Conservation (phyloP, 1,140 invertebrate species). For the Lycorma delicatula region DNA sequence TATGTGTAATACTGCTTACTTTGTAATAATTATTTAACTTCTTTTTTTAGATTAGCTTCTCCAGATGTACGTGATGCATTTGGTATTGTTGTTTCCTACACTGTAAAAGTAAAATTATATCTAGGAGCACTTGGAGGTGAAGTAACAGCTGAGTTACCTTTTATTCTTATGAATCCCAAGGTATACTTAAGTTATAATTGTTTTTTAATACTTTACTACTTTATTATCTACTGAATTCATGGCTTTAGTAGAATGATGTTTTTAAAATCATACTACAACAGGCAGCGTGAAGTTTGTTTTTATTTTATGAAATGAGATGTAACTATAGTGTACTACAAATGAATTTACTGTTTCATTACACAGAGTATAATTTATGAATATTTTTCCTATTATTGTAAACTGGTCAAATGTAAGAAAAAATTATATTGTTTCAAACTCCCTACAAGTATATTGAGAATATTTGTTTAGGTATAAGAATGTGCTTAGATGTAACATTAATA, state of each 20-base stretch:
- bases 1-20: too few relatives aligned
- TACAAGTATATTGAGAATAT: too few relatives aligned
- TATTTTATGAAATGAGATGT: background rate
- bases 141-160: constrained; percentile 88
- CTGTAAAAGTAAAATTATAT: constrained; percentile 91
- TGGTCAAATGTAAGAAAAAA: too few relatives aligned
- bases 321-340: background rate
- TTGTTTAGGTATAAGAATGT: too few relatives aligned
- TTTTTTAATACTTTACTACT: background rate
- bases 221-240: background rate
- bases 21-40: too few relatives aligned
- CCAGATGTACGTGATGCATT: constrained; percentile 77
- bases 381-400: too few relatives aligned
- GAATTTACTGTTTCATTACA: background rate
- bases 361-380: too few relatives aligned
- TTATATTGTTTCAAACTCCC: too few relatives aligned
- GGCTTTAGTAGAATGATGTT: background rate
- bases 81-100: constrained; percentile 83
- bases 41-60: constrained; percentile 54
- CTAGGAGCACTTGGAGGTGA: constrained; percentile 90
- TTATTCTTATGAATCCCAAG: constrained; percentile 96
- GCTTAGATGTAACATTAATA: too few relatives aligned
- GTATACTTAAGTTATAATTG: constrained; percentile 25
- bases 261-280: background rate
- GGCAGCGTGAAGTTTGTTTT: background rate